Percentiles rank a stretch among this genome's conserved stretches.
Conservation (phyloP, 2,888 invertebrate species). For the Standfussiana lucernea region DNA sequence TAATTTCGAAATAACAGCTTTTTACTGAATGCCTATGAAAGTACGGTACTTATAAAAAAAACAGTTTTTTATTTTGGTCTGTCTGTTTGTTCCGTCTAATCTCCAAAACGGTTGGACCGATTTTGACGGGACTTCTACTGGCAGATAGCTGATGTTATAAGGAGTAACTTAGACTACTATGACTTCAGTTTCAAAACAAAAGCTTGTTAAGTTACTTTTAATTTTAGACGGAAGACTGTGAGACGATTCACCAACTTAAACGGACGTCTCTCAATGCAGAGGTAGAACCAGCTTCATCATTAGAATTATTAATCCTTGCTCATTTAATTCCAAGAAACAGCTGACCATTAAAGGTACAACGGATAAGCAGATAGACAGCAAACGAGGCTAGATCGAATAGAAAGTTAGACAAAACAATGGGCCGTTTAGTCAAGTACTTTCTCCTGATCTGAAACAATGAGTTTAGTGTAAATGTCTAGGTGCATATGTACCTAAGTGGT, state of each 20-base stretch:
- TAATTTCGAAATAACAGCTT: too few species aligned
- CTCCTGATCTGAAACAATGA: slow-evolving; percentile 69
- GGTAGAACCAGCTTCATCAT: background rate
- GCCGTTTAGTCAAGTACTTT: slow-evolving; percentile 63
- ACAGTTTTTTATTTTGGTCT: too few species aligned
- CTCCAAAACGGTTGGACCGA: too few species aligned
- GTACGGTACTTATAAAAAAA: too few species aligned
- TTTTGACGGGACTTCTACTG: too few species aligned
- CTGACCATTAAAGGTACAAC: slow-evolving; percentile 27
- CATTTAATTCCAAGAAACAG: slow-evolving; percentile 24
- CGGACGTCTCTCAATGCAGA: background rate
- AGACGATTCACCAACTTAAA: background rate
- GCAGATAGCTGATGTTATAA: too few species aligned
- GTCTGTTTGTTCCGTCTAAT: too few species aligned
- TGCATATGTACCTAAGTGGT: slow-evolving; percentile 39
- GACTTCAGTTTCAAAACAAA: background rate
- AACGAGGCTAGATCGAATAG: slow-evolving; percentile 72
- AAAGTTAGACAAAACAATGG: slow-evolving; percentile 74
- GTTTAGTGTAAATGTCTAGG: slow-evolving; percentile 60
- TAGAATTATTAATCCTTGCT: slow-evolving; percentile 13
- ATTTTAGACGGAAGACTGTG: background rate
- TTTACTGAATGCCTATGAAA: too few species aligned
- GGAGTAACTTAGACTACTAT: too few species aligned
- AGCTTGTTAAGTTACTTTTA: background rate
- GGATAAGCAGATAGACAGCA: slow-evolving; percentile 49